Evolutionary conservation across 30 jellyfish, hydroid and myxozoan genomes (phyloP).

Genomic region (Hydractinia echinata): DNA sequence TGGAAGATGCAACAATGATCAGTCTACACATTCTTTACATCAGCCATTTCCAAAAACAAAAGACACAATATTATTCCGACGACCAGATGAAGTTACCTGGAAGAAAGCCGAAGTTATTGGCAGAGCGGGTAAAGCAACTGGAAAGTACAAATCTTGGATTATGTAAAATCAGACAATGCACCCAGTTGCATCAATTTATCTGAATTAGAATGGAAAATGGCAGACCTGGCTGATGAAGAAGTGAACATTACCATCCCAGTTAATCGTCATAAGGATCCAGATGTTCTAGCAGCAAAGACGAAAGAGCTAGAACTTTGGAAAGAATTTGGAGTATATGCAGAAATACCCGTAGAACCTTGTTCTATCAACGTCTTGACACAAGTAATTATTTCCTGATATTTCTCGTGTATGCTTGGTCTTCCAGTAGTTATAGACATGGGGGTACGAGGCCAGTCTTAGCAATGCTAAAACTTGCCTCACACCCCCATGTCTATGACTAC

Average conservation of each 20-base stretch:
- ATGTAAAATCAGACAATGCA: conserved; percentile 18
- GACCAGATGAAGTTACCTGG: conserved; percentile 30
- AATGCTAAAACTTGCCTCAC: too few species aligned
- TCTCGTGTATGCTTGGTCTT: too few species aligned
- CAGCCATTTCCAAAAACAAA: too few species aligned
- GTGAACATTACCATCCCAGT: background rate
- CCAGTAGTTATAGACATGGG: too few species aligned
- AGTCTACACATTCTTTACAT: too few species aligned
- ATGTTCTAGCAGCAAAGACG: conserved; percentile 3
- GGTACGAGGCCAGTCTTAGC: too few species aligned
- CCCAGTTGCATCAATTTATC: conserved; percentile 16
- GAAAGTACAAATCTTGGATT: conserved; percentile 22
- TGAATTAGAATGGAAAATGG: conserved; percentile 27
- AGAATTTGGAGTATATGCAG: conserved; percentile 8
- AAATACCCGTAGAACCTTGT: conserved; percentile 28
- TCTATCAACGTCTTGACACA: too few species aligned
- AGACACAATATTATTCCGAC: background rate
- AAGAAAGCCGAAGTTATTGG: conserved; percentile 27
- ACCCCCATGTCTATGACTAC: too few species aligned
- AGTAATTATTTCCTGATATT: too few species aligned
- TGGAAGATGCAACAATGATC: too few species aligned
- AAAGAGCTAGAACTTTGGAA: conserved; percentile 16
- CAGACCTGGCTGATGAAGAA: conserved; percentile 30
- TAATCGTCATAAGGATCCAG: conserved; percentile 5
- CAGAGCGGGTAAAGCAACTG: conserved; percentile 45